These are phyloP conservation scores for Mesochorus sp. DNA, from an alignment of 2,888 invertebrate species.

Conservation along the genomic window DNA sequence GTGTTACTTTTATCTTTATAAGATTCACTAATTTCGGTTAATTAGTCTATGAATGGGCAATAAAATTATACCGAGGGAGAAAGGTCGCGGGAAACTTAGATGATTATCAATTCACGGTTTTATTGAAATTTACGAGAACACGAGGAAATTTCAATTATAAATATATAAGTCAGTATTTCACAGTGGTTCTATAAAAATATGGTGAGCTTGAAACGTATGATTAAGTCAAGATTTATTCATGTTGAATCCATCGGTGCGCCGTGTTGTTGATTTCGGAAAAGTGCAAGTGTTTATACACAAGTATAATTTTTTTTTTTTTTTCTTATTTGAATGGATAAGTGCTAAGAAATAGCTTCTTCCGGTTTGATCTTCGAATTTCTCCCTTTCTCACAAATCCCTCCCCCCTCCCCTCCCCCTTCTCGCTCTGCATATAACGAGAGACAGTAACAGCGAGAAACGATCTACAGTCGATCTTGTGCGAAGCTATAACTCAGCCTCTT, in stretches of 20 bases:
- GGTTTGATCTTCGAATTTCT: constrained; percentile 29
- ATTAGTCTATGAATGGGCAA: constrained; percentile 25
- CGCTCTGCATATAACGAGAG: neutral
- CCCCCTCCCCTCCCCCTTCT: neutral
- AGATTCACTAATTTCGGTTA: constrained; percentile 38
- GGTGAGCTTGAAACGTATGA: too few species aligned
- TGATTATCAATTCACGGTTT: too few species aligned
- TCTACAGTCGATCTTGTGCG: constrained; percentile 32
- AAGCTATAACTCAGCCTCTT: constrained; percentile 37
- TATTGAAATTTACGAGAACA: too few species aligned
- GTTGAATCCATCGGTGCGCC: neutral
- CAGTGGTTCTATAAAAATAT: too few species aligned
- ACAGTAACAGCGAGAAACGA: constrained; percentile 30
- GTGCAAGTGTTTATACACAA: constrained; percentile 18
- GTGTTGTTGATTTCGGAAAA: constrained; percentile 38
- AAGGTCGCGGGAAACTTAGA: neutral
- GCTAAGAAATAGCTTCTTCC: constrained; percentile 28
- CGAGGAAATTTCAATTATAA: too few species aligned
- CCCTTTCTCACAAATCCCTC: neutral
- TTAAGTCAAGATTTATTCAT: constrained; percentile 22
- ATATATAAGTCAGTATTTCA: too few species aligned
- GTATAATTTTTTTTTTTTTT: too few species aligned
- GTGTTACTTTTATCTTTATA: constrained; percentile 25
- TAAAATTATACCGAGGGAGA: neutral
- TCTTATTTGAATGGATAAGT: constrained; percentile 39